phyloP scores from a whole-genome alignment of 1,140 invertebrate genomes.

The Drosophila orena region DNA sequence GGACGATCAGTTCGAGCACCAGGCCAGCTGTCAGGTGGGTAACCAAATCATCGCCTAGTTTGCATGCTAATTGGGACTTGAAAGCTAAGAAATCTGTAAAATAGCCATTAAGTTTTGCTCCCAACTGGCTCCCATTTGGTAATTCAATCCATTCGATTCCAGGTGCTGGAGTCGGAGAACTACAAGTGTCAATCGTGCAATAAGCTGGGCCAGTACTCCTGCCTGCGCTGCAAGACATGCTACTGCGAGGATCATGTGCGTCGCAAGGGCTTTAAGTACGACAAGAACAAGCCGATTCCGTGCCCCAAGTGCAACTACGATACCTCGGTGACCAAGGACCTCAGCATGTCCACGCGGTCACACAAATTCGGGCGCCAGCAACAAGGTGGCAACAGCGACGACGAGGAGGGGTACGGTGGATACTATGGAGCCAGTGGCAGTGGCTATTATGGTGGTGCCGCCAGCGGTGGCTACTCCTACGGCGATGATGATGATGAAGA shows the following conservation, averaged over 20 bases:
- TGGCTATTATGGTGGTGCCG: slow-evolving; percentile 83
- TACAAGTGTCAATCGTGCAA: slow-evolving; percentile 99
- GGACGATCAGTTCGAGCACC: slow-evolving; percentile 99
- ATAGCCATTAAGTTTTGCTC: no score
- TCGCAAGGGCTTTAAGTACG: slow-evolving; percentile 96
- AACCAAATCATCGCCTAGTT: no score
- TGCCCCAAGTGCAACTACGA: slow-evolving; percentile 98
- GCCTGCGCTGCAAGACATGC: slow-evolving; percentile 96
- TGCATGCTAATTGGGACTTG: no score
- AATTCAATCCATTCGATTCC: background rate
- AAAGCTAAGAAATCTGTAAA: no score
- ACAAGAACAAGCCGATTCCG: slow-evolving; percentile 94
- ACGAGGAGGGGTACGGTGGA: slow-evolving; percentile 86
- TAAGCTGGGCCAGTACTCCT: slow-evolving; percentile 96
- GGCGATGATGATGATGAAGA: slow-evolving; percentile 86
- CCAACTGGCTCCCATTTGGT: no score
- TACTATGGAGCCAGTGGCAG: slow-evolving; percentile 84
- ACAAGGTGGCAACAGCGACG: slow-evolving; percentile 87
- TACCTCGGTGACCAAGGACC: slow-evolving; percentile 96
- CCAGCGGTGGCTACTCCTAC: slow-evolving; percentile 85
- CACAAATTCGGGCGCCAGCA: slow-evolving; percentile 94
- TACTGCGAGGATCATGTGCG: slow-evolving; percentile 98
- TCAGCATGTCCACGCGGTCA: slow-evolving; percentile 95
- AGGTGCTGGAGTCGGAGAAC: slow-evolving; percentile 94
- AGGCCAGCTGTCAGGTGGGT: slow-evolving; percentile 93